Percentiles rank a stretch among this genome's conserved stretches.
phyloP scores from a whole-genome alignment of 2,113 vertebrate species.

The Xerus inauris region DNA sequence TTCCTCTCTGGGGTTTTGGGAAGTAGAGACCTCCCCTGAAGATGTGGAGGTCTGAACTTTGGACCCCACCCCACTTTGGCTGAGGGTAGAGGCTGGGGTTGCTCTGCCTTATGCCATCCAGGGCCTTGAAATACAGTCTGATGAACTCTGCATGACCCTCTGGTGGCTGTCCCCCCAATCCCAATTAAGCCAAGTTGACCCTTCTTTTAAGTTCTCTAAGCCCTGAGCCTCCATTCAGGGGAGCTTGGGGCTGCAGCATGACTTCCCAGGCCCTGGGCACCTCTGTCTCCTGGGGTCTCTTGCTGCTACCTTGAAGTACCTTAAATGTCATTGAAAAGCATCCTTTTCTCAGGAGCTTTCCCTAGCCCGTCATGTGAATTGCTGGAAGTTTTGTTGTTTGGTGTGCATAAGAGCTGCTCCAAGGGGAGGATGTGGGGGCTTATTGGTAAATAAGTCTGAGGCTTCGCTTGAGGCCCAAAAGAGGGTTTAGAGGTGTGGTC shows the following conservation, averaged over 20 bases:
- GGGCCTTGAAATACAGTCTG: constrained; percentile 67
- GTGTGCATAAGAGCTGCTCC: not conserved
- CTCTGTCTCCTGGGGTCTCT: not conserved
- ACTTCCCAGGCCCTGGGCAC: not conserved
- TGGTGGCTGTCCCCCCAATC: not conserved
- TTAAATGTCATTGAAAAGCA: not conserved
- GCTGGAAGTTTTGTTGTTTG: not conserved
- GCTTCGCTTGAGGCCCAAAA: not conserved
- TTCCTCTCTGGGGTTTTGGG: not conserved
- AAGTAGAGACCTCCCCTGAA: not conserved
- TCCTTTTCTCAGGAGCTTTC: not conserved
- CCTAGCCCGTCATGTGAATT: not conserved
- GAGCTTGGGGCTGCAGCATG: too few relatives aligned
- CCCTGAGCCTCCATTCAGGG: not conserved
- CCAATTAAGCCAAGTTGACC: constrained; percentile 23
- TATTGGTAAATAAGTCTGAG: not conserved
- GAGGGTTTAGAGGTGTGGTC: not conserved
- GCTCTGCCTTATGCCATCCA: not conserved
- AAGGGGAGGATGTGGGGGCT: accelerated
- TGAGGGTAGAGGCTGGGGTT: not conserved
- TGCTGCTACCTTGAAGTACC: not conserved
- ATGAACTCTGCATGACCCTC: constrained; percentile 55
- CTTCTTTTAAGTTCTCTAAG: not conserved
- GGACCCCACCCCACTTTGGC: not conserved
- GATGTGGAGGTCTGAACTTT: not conserved